Evolutionary conservation across 2,113 vertebrate species (phyloP).

Genomic region (Ardeotis arabs): DNA sequence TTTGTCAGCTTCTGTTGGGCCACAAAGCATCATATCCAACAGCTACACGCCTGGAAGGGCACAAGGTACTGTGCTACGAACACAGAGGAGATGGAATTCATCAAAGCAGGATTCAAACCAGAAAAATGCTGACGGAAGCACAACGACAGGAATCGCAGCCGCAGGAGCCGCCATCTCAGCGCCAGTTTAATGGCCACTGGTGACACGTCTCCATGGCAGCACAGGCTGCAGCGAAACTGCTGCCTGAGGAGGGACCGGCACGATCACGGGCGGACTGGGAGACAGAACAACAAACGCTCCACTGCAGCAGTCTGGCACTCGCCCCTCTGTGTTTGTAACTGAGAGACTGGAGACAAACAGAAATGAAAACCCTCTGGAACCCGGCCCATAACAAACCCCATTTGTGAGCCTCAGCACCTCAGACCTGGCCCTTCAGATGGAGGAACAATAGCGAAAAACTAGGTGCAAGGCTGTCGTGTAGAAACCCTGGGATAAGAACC

Average conservation of each 20-base stretch:
- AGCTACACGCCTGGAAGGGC: neutral
- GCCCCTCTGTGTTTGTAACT: neutral
- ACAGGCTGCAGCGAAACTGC: neutral
- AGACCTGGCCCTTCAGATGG: neutral
- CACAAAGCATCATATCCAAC: neutral
- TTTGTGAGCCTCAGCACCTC: neutral
- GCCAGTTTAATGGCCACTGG: neutral
- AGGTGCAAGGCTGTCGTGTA: neutral
- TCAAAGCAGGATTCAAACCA: neutral
- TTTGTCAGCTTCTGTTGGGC: neutral
- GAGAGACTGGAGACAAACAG: neutral
- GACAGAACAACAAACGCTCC: neutral
- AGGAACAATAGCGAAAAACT: neutral
- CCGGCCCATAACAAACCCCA: rapidly evolving
- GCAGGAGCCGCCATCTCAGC: neutral
- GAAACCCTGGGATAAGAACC: neutral
- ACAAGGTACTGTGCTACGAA: neutral
- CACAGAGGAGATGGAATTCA: neutral
- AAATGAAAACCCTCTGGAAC: neutral
- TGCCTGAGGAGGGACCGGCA: neutral
- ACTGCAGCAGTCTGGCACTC: neutral
- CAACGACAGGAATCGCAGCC: neutral
- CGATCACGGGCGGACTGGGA: neutral
- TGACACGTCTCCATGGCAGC: constrained; percentile 2
- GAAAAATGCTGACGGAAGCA: neutral